These are phyloP conservation scores for Galeopsomyia nigrocyanea DNA, from an alignment of 2,888 invertebrate genomes.

Conservation along the genomic window DNA sequence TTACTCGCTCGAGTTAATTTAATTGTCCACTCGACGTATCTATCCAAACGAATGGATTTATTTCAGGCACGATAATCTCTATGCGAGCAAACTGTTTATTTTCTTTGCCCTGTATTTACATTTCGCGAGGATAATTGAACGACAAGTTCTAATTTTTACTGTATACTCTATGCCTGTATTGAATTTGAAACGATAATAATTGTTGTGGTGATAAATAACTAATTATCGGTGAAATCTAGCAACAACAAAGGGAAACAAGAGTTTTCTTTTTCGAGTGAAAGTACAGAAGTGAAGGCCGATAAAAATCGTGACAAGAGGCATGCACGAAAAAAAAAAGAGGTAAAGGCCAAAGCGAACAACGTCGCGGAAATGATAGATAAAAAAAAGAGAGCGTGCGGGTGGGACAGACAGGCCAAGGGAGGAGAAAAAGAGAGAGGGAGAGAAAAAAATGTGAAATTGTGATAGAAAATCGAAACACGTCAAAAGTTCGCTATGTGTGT, in stretches of 20 bases:
- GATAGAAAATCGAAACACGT: conserved; percentile 48
- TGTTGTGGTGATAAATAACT: too few species aligned
- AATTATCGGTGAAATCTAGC: background rate
- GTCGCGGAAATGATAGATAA: conserved; percentile 43
- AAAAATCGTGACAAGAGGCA: conserved; percentile 31
- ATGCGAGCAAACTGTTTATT: background rate
- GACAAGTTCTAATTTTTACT: too few species aligned
- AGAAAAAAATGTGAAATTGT: conserved; percentile 35
- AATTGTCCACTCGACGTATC: background rate
- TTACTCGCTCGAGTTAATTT: too few species aligned
- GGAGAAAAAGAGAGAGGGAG: too few species aligned
- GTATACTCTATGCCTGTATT: too few species aligned
- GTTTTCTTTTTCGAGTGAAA: background rate
- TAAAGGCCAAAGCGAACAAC: conserved; percentile 18
- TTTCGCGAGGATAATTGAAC: too few species aligned
- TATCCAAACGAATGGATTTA: background rate
- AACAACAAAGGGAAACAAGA: conserved; percentile 7
- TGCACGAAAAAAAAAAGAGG: conserved; percentile 11
- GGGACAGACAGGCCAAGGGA: conserved; percentile 24
- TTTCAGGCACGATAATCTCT: background rate
- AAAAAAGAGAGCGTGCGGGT: conserved; percentile 24
- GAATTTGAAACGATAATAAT: too few species aligned
- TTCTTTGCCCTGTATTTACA: background rate
- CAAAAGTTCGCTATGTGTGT: conserved; percentile 33
- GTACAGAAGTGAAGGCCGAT: conserved; percentile 23